Percentiles rank a stretch among this genome's conserved stretches.
Evolutionary conservation across 2,797 vertebrate genomes (phyloP).

Genomic region (Limnodromus scolopaceus): DNA sequence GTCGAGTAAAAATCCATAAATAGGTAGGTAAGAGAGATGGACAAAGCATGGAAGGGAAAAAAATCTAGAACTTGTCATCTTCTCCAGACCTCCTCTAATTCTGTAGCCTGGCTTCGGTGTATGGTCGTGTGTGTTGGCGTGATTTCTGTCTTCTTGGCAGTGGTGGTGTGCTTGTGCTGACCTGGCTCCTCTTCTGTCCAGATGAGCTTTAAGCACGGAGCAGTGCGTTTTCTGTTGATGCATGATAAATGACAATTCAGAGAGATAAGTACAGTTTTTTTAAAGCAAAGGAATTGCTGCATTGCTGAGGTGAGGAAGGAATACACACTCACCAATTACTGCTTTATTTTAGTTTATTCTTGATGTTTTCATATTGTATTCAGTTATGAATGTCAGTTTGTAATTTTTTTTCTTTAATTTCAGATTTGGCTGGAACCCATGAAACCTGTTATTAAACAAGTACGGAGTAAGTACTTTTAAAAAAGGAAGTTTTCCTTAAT

Average conservation of each 20-base stretch:
- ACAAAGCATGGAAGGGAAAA: not conserved
- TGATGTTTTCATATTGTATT: not conserved
- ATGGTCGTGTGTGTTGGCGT: not conserved
- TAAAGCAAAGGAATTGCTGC: not conserved
- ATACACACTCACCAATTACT: not conserved
- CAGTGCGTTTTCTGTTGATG: not conserved
- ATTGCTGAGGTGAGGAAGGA: not conserved
- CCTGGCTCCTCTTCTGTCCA: not conserved
- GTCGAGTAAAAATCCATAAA: not conserved
- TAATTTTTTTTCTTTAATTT: constrained; percentile 55
- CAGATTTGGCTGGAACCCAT: constrained; percentile 96
- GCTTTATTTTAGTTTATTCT: not conserved
- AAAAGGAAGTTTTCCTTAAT: constrained; percentile 37
- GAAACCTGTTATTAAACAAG: constrained; percentile 91
- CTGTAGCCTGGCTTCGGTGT: not conserved
- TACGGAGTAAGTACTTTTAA: constrained; percentile 87
- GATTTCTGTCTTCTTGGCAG: not conserved
- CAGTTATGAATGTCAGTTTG: not conserved
- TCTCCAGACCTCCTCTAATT: not conserved
- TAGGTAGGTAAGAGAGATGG: not conserved
- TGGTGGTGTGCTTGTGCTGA: not conserved
- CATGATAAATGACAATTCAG: not conserved
- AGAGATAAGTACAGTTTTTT: not conserved
- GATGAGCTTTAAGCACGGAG: not conserved
- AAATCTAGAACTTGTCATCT: not conserved